phyloP scores from a whole-genome alignment of 2,797 vertebrate species.

The Sebastes cheni region DNA sequence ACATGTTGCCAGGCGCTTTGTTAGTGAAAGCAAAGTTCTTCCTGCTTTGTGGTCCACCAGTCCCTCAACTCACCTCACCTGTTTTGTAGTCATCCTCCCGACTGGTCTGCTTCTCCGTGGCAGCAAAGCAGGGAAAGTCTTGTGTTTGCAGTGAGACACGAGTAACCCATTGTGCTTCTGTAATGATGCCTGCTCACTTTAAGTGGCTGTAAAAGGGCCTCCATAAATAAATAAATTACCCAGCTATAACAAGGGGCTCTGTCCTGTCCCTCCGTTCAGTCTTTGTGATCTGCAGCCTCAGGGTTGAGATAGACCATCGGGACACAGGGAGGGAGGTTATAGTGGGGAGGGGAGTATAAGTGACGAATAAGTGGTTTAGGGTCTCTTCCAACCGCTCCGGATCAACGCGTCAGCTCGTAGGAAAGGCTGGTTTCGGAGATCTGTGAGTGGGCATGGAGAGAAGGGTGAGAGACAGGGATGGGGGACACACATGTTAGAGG shows the following conservation, averaged over 20 bases:
- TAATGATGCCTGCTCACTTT: constrained; percentile 61
- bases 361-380: constrained; percentile 81
- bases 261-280: constrained; percentile 70
- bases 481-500: constrained; percentile 74
- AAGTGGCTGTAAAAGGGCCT: constrained; percentile 72
- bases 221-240: constrained; percentile 87
- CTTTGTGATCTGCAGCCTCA: constrained; percentile 77
- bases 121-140: constrained; percentile 38
- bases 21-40: constrained; percentile 32
- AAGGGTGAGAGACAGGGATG: constrained; percentile 66
- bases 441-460: constrained; percentile 80
- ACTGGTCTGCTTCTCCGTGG: constrained; percentile 12
- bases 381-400: constrained; percentile 88
- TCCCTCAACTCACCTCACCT: constrained; percentile 49
- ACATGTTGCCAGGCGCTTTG: constrained; percentile 49
- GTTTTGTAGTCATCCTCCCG: not conserved
- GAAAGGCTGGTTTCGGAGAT: constrained; percentile 90
- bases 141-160: constrained; percentile 30
- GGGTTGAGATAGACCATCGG: constrained; percentile 60
- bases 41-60: constrained; percentile 20
- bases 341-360: constrained; percentile 58
- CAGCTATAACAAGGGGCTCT: constrained; percentile 70
- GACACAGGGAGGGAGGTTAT: constrained; percentile 60
- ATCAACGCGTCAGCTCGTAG: constrained; percentile 88
- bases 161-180: constrained; percentile 61